A percentile compares a stretch with the other conserved stretches of the same genome.
These are phyloP conservation scores for Caranx ignobilis DNA, from an alignment of 2,113 vertebrate genomes.

Conservation along the genomic window DNA sequence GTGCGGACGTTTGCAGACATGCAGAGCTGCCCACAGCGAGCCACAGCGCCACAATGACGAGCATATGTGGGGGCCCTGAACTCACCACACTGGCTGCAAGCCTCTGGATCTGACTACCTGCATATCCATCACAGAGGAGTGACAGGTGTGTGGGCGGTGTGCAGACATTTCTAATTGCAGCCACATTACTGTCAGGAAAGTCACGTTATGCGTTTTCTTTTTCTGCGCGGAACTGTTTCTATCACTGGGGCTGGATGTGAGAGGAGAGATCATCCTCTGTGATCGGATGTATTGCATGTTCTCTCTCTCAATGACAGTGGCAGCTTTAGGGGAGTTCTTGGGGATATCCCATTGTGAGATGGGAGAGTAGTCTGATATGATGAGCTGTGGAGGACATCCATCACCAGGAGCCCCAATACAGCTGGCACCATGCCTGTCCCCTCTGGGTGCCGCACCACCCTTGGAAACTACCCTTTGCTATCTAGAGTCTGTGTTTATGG, in stretches of 20 bases:
- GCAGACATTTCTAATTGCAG: slow-evolving; percentile 67
- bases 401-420: slow-evolving; percentile 61
- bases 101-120: slow-evolving; percentile 68
- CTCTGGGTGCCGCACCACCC: slow-evolving; percentile 43
- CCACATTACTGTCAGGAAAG: slow-evolving; percentile 22
- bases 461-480: slow-evolving; percentile 41
- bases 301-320: slow-evolving; percentile 65
- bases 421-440: slow-evolving; percentile 52
- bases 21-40: slow-evolving; percentile 2
- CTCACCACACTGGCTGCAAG: slow-evolving; percentile 42
- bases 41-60: neutral
- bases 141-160: slow-evolving; percentile 70
- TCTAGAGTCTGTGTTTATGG: slow-evolving; percentile 28
- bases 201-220: slow-evolving; percentile 12
- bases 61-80: slow-evolving; percentile 47
- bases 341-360: slow-evolving; percentile 61
- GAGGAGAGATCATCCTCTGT: slow-evolving; percentile 28
- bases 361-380: slow-evolving; percentile 38
- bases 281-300: slow-evolving; percentile 28
- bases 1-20: slow-evolving; percentile 10
- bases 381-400: slow-evolving; percentile 68
- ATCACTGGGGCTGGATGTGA: slow-evolving; percentile 16
- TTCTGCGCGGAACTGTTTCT: slow-evolving; percentile 15
- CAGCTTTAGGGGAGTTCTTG: slow-evolving; percentile 56
- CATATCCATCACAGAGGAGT: slow-evolving; percentile 64